Evolutionary conservation across 2,797 vertebrate genomes (phyloP).

Genomic region (Carcharodon carcharias): DNA sequence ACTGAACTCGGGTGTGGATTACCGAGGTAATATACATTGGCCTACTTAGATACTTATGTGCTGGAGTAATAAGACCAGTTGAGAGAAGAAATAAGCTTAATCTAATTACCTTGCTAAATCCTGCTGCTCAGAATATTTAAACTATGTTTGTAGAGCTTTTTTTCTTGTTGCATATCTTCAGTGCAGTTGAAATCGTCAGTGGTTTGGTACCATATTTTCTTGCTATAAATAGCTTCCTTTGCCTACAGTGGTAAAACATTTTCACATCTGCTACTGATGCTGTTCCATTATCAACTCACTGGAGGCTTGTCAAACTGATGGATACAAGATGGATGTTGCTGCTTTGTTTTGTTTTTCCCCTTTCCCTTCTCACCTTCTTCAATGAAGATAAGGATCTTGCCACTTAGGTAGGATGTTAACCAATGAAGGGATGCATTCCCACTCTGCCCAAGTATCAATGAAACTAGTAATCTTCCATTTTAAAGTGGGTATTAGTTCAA

Average conservation of each 20-base stretch:
- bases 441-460: background rate
- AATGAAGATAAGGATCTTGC: background rate
- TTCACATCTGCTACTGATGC: background rate
- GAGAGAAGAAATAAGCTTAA: background rate
- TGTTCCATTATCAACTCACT: background rate
- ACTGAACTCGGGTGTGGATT: constrained; percentile 96
- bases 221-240: background rate
- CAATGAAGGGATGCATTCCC: background rate
- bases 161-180: background rate
- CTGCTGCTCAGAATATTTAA: background rate
- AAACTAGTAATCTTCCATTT: background rate
- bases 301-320: background rate
- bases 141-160: background rate
- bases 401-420: background rate
- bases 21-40: constrained; percentile 69
- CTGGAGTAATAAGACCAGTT: background rate
- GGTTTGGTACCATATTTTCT: background rate
- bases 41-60: background rate
- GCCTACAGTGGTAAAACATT: background rate
- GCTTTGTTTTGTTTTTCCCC: background rate
- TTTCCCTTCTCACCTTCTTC: background rate
- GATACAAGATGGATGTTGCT: background rate
- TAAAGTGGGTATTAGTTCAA: background rate
- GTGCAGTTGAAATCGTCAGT: background rate
- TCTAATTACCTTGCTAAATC: background rate